phyloP scores from a whole-genome alignment of 1,140 invertebrate species.

The Trachymyrmex septentrionalis region DNA sequence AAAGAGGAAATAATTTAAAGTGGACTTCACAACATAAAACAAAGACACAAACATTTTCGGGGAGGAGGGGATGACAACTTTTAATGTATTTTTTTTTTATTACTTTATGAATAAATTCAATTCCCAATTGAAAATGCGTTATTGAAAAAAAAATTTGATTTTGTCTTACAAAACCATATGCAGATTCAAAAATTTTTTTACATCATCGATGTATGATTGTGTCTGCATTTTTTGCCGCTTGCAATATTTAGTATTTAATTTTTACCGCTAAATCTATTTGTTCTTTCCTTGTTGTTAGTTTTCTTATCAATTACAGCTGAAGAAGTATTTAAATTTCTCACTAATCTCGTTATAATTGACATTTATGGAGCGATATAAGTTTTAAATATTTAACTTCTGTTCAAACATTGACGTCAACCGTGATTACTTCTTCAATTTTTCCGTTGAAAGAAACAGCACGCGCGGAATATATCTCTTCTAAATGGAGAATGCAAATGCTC shows the following conservation, averaged over 20 bases:
- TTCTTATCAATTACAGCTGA: neutral
- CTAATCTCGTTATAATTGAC: neutral
- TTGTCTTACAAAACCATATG: neutral
- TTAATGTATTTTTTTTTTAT: constrained; percentile 50
- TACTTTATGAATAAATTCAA: constrained; percentile 22
- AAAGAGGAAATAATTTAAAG: neutral
- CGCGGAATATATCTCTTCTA: constrained; percentile 37
- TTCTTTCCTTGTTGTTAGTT: neutral
- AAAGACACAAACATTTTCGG: neutral
- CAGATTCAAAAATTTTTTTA: neutral
- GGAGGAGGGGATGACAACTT: neutral
- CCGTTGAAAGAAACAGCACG: constrained; percentile 12
- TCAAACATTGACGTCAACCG: constrained; percentile 32
- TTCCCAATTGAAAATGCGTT: constrained; percentile 18
- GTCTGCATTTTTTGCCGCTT: neutral
- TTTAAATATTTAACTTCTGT: constrained; percentile 2
- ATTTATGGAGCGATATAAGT: neutral
- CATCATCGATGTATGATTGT: neutral
- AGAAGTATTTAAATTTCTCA: neutral
- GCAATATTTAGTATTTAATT: neutral
- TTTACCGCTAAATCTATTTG: neutral
- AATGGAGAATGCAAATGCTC: constrained; percentile 21
- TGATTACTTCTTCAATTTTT: constrained; percentile 46
- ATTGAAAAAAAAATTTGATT: constrained; percentile 45
- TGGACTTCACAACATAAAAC: neutral